Evolutionary conservation across 2,888 invertebrate species (phyloP), one percentile per base, ranked within the genome.

Genomic region (Stratiomys singularior): DNA sequence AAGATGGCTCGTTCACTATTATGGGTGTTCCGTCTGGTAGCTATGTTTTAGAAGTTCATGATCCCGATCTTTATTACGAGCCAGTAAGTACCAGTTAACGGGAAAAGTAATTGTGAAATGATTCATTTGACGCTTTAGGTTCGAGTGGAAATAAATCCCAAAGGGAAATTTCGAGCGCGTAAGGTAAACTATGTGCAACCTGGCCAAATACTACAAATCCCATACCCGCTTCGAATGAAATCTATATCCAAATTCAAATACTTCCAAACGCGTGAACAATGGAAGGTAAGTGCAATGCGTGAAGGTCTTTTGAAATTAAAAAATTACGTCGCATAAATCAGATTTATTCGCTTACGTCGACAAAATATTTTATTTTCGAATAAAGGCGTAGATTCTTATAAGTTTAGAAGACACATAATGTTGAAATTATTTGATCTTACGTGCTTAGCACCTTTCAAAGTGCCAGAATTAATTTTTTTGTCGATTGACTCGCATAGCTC

Each of bases 61-160:
- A 98, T 87, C 95, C 98, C 0, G 94, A 97, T 84, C 96, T 93
- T 84, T 91, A 94, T 81, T 99, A 97, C 86, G 99, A 99, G 86
- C 95, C 97, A 23, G 93, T 96, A 5, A 82, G 83, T 81, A 27
- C 4, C 64, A 69, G 46, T 7, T 69, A 21, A 76, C 30, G 27
- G 46, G 23, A 37, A 37, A 37, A 37, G 3, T 5, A 5, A 37
- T 37, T 37, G 37, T 37, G 37, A 37, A 37, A 37, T 37, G 9
- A 37, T n/a, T 37, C 37, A 37, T 56, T n/a, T 46, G 28, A 52
- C 77, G 60, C 18, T 80, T 5, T 67, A 85, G 78, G 81, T 87
- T 13, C 90, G 99, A 80, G 97, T 99, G 0, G 99, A 99, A 88
- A 98, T 99, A 79, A 99, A 96, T 85, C 94, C 96, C 0, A 98